Evolutionary conservation across 1,140 invertebrate genomes (phyloP).

Genomic region (Neuroterus valhalla): DNA sequence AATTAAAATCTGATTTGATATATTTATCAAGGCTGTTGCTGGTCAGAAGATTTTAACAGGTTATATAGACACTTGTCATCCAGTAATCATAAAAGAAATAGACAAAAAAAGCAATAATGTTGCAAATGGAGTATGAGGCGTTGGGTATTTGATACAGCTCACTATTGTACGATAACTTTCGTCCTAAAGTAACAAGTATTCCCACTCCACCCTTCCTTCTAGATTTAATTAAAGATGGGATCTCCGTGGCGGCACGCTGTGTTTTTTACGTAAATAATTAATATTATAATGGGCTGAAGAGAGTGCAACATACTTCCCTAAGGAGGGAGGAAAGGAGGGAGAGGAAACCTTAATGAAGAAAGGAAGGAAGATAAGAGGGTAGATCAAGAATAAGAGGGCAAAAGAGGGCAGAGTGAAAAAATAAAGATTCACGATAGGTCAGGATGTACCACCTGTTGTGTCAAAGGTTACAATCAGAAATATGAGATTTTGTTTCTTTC

Average conservation of each 20-base stretch:
- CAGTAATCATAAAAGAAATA: no score
- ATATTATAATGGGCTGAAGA: constrained; percentile 56
- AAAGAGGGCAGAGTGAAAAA: constrained; percentile 12
- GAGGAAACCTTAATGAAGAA: constrained; percentile 37
- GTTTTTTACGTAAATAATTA: constrained; percentile 63
- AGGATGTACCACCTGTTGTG: background rate
- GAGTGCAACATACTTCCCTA: constrained; percentile 15
- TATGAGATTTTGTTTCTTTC: background rate
- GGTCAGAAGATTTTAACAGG: no score
- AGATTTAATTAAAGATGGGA: constrained; percentile 64
- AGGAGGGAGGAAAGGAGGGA: constrained; percentile 14
- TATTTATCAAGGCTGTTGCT: no score
- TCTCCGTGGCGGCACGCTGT: constrained; percentile 58
- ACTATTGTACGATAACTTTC: constrained; percentile 2
- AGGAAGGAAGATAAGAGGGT: background rate
- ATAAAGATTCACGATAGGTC: constrained; percentile 20
- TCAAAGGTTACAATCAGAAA: background rate
- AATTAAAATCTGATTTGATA: no score
- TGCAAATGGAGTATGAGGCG: constrained; percentile 46
- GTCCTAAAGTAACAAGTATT: constrained; percentile 11
- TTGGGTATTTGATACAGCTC: constrained; percentile 44
- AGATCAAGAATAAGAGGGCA: background rate
- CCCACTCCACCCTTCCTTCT: constrained; percentile 1
- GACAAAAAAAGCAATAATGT: background rate
- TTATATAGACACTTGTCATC: no score